Conservation (phyloP, 2,113 vertebrate genomes). For the Myotis davidii region DNA sequence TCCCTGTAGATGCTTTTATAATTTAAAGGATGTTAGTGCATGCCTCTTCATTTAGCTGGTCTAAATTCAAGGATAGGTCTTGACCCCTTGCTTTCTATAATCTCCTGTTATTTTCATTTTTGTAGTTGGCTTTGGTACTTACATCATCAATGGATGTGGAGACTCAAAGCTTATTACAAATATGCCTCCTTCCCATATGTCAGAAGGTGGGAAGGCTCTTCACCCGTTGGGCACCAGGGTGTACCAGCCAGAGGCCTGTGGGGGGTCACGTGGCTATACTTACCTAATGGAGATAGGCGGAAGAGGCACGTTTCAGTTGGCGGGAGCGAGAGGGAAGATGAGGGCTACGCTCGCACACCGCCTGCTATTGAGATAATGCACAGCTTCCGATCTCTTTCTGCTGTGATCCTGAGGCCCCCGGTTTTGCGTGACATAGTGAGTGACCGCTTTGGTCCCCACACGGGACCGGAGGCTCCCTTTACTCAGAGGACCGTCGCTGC, state of each 20-base stretch:
- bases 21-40: rapidly evolving
- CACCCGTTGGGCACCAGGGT: not conserved
- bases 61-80: not conserved
- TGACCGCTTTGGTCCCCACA: not conserved
- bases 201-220: rapidly evolving
- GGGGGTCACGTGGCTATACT: not conserved
- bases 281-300: not conserved
- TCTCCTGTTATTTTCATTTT: not conserved
- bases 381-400: rapidly evolving
- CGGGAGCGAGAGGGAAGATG: not conserved
- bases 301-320: rapidly evolving
- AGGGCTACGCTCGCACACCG: too few relatives aligned
- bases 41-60: not conserved
- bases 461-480: not conserved
- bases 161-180: not conserved
- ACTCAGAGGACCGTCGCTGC: rapidly evolving
- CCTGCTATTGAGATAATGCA: rapidly evolving
- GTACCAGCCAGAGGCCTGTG: not conserved
- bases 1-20: rapidly evolving
- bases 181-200: not conserved
- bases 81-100: not conserved
- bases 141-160: not conserved
- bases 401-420: rapidly evolving
- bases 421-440: rapidly evolving
- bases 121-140: not conserved